These are phyloP conservation scores for Hemicrepidius hirtus DNA, from an alignment of 2,888 invertebrate genomes.

Conservation along the genomic window DNA sequence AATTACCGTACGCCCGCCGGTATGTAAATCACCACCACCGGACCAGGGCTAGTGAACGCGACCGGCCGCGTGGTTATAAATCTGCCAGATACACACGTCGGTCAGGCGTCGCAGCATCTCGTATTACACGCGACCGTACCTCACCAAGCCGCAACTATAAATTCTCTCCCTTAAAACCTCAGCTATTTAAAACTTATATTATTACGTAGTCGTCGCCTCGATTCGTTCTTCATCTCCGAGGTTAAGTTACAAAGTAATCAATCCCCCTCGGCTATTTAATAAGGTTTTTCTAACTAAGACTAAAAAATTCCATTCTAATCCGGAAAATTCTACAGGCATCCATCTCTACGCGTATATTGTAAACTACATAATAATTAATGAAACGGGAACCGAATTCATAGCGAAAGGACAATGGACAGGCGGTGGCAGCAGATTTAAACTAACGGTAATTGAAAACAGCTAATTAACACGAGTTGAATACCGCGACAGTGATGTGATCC, in stretches of 20 bases:
- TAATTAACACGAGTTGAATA: constrained; percentile 62
- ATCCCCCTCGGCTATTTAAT: not conserved
- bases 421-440: constrained; percentile 54
- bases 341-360: not conserved
- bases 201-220: constrained; percentile 51
- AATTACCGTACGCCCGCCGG: constrained; percentile 52
- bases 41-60: constrained; percentile 61
- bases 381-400: constrained; percentile 12
- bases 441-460: constrained; percentile 62
- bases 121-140: constrained; percentile 57
- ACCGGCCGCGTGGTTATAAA: constrained; percentile 66
- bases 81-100: constrained; percentile 69
- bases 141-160: constrained; percentile 60
- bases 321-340: not conserved
- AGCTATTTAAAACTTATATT: constrained; percentile 55
- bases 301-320: constrained; percentile 6
- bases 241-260: not conserved
- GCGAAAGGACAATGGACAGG: constrained; percentile 51
- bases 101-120: constrained; percentile 63
- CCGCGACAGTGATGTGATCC: constrained; percentile 55
- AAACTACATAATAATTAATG: constrained; percentile 22
- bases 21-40: constrained; percentile 64
- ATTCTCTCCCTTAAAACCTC: constrained; percentile 54
- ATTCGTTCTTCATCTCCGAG: not conserved
- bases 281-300: too few relatives aligned